Conservation (phyloP, 2,888 invertebrate genomes). For the Drosophila hawaiiensis region DNA sequence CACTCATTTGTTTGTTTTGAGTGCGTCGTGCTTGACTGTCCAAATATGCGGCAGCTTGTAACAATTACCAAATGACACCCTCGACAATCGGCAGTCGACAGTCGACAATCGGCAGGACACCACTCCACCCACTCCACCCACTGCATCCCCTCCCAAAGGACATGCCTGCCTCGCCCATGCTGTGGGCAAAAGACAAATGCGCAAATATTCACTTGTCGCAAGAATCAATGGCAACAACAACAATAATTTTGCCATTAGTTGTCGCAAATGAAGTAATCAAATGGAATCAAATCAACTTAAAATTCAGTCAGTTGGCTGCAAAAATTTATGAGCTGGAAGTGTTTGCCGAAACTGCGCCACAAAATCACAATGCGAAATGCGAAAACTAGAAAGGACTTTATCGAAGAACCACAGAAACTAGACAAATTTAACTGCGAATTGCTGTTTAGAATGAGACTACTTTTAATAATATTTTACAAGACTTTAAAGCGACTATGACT, state of each 20-base stretch:
- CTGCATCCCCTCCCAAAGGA: not conserved
- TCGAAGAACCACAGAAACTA: not conserved
- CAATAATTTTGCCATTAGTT: constrained; percentile 83
- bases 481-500: no score
- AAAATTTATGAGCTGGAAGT: constrained; percentile 74
- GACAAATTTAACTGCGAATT: not conserved
- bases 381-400: not conserved
- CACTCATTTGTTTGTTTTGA: constrained; percentile 76
- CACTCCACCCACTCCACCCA: not conserved
- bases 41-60: constrained; percentile 81
- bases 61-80: constrained; percentile 81
- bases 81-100: constrained; percentile 67
- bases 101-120: not conserved
- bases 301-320: constrained; percentile 38
- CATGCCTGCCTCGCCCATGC: not conserved
- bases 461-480: not conserved
- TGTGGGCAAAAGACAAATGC: constrained; percentile 32
- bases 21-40: constrained; percentile 68
- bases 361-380: not conserved
- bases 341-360: constrained; percentile 7
- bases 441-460: not conserved
- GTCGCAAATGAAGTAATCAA: constrained; percentile 76
- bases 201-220: constrained; percentile 82
- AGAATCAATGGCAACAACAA: constrained; percentile 71
- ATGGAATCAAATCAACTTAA: constrained; percentile 66